phyloP scores from a whole-genome alignment of 2,797 vertebrate species.

The Apodemus agrarius region DNA sequence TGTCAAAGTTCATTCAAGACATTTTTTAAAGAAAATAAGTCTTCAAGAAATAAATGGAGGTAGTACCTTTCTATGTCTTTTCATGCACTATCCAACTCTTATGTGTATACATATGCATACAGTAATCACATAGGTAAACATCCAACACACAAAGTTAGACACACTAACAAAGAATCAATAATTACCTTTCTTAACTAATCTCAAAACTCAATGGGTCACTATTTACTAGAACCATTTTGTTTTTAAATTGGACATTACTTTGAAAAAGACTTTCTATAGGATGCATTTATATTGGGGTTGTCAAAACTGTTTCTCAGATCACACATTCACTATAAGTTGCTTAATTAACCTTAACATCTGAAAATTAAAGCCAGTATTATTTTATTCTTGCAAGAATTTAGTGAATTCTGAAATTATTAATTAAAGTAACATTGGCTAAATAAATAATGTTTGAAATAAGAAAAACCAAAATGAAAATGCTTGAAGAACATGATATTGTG shows the following conservation, averaged over 20 bases:
- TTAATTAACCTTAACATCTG: neutral
- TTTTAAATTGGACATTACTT: neutral
- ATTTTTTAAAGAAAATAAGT: neutral
- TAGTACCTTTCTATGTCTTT: neutral
- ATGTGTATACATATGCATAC: neutral
- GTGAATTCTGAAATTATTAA: neutral
- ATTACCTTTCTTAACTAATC: neutral
- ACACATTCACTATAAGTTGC: neutral
- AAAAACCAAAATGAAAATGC: neutral
- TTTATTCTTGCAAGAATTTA: neutral
- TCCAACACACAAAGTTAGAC: neutral
- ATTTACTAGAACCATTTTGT: neutral
- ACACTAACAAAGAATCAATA: neutral
- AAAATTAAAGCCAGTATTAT: neutral
- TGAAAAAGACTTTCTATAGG: neutral
- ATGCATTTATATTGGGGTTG: no score
- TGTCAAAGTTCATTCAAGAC: neutral
- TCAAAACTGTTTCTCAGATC: neutral
- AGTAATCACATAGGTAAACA: neutral
- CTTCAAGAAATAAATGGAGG: neutral
- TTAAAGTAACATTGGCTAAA: neutral
- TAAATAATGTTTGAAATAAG: neutral
- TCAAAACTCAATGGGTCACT: neutral
- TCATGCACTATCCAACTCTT: no score
- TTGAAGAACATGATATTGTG: neutral